Percentiles rank a stretch among this genome's conserved stretches.
phyloP scores from a whole-genome alignment of 2,888 invertebrate genomes.

The Agrilus cyanescens region DNA sequence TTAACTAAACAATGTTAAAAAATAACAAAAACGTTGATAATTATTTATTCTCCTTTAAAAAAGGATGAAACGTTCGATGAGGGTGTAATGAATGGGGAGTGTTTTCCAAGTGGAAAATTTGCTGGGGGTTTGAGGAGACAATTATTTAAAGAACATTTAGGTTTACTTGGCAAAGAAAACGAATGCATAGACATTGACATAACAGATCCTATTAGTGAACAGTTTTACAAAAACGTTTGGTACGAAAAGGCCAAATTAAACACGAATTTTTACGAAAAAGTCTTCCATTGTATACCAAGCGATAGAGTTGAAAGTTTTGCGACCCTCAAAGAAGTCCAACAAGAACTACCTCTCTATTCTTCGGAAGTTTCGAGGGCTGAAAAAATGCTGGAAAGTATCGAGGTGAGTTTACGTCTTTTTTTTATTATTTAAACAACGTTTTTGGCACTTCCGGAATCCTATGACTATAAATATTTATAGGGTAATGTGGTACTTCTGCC shows the following conservation, averaged over 20 bases:
- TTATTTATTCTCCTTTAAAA: not conserved
- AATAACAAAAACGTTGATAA: too few relatives aligned
- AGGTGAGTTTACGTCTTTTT: slow-evolving; percentile 36
- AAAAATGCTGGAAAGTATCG: slow-evolving; percentile 59
- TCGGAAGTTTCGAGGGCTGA: slow-evolving; percentile 62
- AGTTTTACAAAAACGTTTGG: slow-evolving; percentile 82
- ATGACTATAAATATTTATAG: slow-evolving; percentile 34
- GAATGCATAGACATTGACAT: slow-evolving; percentile 43
- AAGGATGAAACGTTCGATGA: slow-evolving; percentile 55
- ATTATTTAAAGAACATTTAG: slow-evolving; percentile 87
- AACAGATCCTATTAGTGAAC: slow-evolving; percentile 66
- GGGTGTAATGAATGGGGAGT: slow-evolving; percentile 69
- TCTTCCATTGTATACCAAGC: slow-evolving; percentile 84
- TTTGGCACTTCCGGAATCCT: not conserved
- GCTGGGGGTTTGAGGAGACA: slow-evolving; percentile 75
- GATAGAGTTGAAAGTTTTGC: slow-evolving; percentile 70
- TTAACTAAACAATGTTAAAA: too few relatives aligned
- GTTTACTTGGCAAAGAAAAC: slow-evolving; percentile 43
- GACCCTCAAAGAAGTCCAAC: slow-evolving; percentile 64
- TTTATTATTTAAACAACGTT: slow-evolving; percentile 2
- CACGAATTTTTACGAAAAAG: slow-evolving; percentile 79
- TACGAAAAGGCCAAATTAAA: slow-evolving; percentile 66
- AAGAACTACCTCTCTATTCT: slow-evolving; percentile 58
- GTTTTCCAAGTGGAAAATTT: slow-evolving; percentile 74
- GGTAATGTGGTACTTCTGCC: slow-evolving; percentile 86